These are phyloP conservation scores for Diadumene lineata DNA, from an alignment of 92 coral and sea anemone species.

Conservation along the genomic window DNA sequence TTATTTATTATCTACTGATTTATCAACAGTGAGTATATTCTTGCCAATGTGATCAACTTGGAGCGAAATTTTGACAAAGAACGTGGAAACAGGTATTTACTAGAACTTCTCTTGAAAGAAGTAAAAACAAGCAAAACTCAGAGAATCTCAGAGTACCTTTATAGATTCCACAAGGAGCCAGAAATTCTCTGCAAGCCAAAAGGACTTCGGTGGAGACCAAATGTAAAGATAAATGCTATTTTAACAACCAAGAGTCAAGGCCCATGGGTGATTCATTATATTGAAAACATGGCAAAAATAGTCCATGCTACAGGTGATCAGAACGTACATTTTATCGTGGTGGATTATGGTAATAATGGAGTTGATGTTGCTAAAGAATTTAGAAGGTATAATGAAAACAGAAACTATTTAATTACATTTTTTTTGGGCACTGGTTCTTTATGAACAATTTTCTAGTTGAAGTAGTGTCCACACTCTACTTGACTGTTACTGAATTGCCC, in stretches of 20 bases:
- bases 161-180: conserved; percentile 23
- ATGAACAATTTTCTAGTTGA: not conserved
- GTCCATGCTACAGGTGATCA: conserved; percentile 62
- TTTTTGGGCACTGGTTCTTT: not conserved
- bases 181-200: conserved; percentile 49
- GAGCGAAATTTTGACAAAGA: conserved; percentile 62
- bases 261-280: conserved; percentile 77
- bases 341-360: conserved; percentile 71
- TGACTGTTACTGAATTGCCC: not conserved
- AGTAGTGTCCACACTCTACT: not conserved
- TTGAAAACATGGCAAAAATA: conserved; percentile 61
- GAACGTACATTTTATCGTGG: conserved; percentile 62
- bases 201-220: conserved; percentile 54
- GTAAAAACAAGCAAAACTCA: conserved; percentile 16
- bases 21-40: conserved; percentile 45
- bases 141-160: conserved; percentile 55
- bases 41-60: conserved; percentile 47
- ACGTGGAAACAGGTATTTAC: conserved; percentile 58
- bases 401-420: not conserved
- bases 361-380: conserved; percentile 55
- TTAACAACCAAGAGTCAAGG: conserved; percentile 80
- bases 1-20: too few relatives aligned
- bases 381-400: conserved; percentile 21
- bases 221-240: conserved; percentile 59
- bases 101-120: conserved; percentile 63